phyloP scores from a whole-genome alignment of 1,140 invertebrate genomes.

The Drosophila sp. region DNA sequence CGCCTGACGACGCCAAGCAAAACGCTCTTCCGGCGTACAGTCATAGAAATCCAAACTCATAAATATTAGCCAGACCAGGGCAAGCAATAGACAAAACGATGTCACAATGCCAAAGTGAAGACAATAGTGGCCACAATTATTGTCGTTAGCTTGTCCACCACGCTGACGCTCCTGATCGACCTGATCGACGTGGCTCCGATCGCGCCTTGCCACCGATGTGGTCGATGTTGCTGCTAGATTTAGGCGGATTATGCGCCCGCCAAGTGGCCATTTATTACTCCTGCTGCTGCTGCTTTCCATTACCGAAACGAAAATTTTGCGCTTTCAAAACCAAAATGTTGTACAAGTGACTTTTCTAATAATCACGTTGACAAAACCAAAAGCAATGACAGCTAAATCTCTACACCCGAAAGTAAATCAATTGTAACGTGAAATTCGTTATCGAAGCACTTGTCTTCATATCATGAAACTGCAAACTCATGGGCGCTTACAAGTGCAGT shows the following conservation, averaged over 20 bases:
- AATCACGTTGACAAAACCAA: background rate
- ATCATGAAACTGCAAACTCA: too few species aligned
- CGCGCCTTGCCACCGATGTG: background rate
- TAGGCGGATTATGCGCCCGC: slow-evolving; percentile 7
- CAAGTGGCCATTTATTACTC: slow-evolving; percentile 14
- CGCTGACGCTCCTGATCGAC: slow-evolving; percentile 14
- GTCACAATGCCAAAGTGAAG: slow-evolving; percentile 19
- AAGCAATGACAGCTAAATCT: background rate
- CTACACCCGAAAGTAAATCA: background rate
- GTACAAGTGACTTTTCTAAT: background rate
- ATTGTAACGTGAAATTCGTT: too few species aligned
- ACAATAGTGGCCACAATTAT: background rate
- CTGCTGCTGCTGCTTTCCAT: slow-evolving; percentile 22
- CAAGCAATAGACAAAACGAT: slow-evolving; percentile 30
- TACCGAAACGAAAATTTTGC: slow-evolving; percentile 23
- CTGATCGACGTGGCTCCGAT: background rate
- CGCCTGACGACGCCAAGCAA: slow-evolving; percentile 11
- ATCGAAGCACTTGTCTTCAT: too few species aligned
- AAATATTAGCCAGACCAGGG: slow-evolving; percentile 39
- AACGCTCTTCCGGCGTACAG: slow-evolving; percentile 17
- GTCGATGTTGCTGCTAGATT: background rate
- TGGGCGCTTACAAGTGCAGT: too few species aligned
- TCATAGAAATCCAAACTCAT: slow-evolving; percentile 7
- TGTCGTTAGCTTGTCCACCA: background rate
- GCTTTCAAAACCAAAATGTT: background rate